phyloP scores from a whole-genome alignment of 2,113 vertebrate genomes.

The Meleagris gallopavo region DNA sequence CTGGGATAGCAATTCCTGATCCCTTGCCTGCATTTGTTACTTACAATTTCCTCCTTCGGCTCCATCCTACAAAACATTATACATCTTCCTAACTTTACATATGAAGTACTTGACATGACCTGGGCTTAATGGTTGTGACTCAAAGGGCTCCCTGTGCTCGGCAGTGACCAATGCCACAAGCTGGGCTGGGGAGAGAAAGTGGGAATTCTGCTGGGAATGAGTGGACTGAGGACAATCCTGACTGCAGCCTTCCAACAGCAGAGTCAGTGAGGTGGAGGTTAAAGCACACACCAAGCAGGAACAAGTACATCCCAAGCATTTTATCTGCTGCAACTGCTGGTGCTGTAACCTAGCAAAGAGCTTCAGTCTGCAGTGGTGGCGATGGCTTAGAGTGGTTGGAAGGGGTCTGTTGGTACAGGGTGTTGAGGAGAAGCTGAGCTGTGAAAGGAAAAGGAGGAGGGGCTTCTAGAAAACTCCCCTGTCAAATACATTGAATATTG shows the following conservation, averaged over 20 bases:
- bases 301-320: neutral
- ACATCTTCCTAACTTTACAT: neutral
- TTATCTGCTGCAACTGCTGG: neutral
- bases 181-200: neutral
- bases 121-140: neutral
- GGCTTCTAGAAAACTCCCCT: neutral
- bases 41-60: slow-evolving; percentile 5
- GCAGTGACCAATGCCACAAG: neutral
- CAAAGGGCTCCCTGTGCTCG: accelerated
- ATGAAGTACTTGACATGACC: neutral
- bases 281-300: neutral
- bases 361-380: neutral
- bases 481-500: neutral
- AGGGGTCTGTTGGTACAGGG: neutral
- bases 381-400: neutral
- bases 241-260: neutral
- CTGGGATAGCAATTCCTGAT: neutral
- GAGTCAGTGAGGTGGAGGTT: neutral
- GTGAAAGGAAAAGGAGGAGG: neutral
- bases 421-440: neutral
- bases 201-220: neutral
- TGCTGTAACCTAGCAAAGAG: neutral
- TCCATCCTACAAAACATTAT: neutral
- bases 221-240: neutral
- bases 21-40: neutral